Evolutionary conservation across 2,888 invertebrate species (phyloP), one percentile per base, ranked within the genome.

Genomic region (Leptopilina myrica): DNA sequence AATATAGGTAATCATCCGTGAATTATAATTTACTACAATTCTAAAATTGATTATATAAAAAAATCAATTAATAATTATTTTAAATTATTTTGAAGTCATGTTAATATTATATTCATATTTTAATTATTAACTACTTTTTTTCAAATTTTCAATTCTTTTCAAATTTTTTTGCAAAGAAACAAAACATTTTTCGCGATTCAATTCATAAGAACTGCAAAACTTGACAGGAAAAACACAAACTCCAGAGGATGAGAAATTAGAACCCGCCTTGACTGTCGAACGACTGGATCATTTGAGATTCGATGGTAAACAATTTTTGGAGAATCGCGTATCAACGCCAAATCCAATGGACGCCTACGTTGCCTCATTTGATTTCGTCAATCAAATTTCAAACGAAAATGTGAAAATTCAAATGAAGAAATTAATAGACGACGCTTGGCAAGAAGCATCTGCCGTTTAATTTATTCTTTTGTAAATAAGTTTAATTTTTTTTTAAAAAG

Each of bases 1-100:
- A 46, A 69, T 14, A 80, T 87, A 26, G 87, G 86, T 86, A 88
- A 82, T 78, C 82, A 64, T 73, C 78, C 33, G 33, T 2, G 1
- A 33, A 33, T 33, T 33, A 33, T 33, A 33, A 33, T 33, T 33
- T 33, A 33, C 5, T 3, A 33, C 33, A 33, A 33, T 33, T 20
- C 20, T 20, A 20, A 20, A 20, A 20, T 20, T 1, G 20, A 20
- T 20, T 20, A 20, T 20, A 20, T 20, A 0, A 20, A 20, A 20
- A 20, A 20, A 1, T 20, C 1, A 20, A 1, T 20, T 20, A 20
- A 20, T 20, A 1, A 20, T 1, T 20, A 20, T 20, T 20, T 20
- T 20, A n/a, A n/a, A n/a, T n/a, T n/a, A n/a, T n/a, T n/a, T n/a
- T n/a, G n/a, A n/a, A n/a, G n/a, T n/a, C n/a, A n/a, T n/a, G n/a